Evolutionary conservation across 2,113 vertebrate genomes (phyloP).

Genomic region (Alexandromys fortis): DNA sequence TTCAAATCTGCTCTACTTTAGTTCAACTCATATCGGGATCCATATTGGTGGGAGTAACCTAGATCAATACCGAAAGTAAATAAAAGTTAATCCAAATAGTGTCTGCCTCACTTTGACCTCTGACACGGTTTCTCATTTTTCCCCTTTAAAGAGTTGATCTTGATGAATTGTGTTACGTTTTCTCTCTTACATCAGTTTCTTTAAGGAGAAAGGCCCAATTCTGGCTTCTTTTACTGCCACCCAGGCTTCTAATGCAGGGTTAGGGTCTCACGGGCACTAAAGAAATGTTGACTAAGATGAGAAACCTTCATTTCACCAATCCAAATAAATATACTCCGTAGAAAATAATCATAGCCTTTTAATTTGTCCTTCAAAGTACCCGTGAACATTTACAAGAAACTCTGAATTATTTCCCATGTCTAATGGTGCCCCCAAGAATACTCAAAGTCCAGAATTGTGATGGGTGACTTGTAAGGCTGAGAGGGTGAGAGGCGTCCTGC

Average conservation of each 20-base stretch:
- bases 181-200: background rate
- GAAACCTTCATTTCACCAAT: background rate
- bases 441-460: background rate
- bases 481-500: background rate
- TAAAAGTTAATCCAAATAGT: background rate
- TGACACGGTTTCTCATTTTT: background rate
- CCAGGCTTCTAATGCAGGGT: rapidly evolving
- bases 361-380: background rate
- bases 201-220: background rate
- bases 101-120: background rate
- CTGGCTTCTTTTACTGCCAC: background rate
- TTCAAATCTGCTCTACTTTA: background rate
- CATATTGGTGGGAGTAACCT: background rate
- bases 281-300: background rate
- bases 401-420: background rate
- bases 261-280: background rate
- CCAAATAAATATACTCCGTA: background rate
- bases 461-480: background rate
- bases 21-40: background rate
- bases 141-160: background rate
- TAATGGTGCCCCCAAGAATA: background rate
- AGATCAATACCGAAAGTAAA: background rate
- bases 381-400: background rate
- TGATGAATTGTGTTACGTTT: background rate
- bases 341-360: background rate